Evolutionary conservation across 2,888 invertebrate species (phyloP).

Genomic region (Venusia cambrica): DNA sequence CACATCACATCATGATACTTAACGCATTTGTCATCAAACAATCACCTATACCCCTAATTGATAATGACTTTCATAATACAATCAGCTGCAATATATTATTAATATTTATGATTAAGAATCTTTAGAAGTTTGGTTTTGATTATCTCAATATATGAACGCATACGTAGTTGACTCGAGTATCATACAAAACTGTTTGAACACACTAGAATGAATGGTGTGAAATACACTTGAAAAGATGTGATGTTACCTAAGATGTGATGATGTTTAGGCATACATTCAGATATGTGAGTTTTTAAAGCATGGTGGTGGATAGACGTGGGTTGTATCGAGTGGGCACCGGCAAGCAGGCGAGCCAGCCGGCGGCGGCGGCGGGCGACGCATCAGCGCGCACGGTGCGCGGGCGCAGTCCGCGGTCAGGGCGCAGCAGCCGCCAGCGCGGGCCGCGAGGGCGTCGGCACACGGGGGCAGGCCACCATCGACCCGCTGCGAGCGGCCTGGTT

Average conservation of each 20-base stretch:
- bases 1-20: conserved; percentile 10
- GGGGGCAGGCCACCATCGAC: conserved; percentile 83
- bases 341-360: conserved; percentile 67
- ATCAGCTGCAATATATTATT: background rate
- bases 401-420: conserved; percentile 67
- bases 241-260: too few species aligned
- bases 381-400: conserved; percentile 70
- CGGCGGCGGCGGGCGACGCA: conserved; percentile 56
- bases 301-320: conserved; percentile 46
- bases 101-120: background rate
- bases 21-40: conserved; percentile 4
- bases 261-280: too few species aligned
- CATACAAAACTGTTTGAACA: too few species aligned
- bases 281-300: too few species aligned
- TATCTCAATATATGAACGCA: too few species aligned
- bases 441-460: conserved; percentile 78
- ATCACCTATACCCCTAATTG: too few species aligned
- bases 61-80: too few species aligned
- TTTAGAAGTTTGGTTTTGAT: too few species aligned
- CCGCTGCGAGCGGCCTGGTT: conserved; percentile 63
- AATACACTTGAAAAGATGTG: too few species aligned
- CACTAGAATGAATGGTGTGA: too few species aligned
- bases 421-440: conserved; percentile 71
- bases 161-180: too few species aligned
- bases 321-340: conserved; percentile 53